These are phyloP conservation scores for Crocidura indochinensis DNA, from an alignment of 2,797 vertebrate species.

Conservation along the genomic window DNA sequence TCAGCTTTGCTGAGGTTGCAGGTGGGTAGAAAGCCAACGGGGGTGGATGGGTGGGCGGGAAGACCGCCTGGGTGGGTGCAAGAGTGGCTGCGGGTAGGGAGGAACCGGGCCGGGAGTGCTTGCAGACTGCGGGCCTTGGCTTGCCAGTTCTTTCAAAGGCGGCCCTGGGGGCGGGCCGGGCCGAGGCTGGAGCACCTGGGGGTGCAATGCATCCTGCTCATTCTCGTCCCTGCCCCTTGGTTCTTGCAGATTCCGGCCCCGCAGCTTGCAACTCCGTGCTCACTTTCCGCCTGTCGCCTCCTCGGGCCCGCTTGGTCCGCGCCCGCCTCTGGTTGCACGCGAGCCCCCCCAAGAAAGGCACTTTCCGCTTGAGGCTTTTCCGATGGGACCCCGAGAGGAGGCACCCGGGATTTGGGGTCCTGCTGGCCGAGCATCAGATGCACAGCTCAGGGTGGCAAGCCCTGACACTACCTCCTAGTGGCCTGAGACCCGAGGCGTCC, in stretches of 20 bases:
- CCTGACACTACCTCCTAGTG: constrained; percentile 80
- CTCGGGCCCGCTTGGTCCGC: constrained; percentile 63
- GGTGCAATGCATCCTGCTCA: constrained; percentile 3
- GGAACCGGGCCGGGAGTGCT: background rate
- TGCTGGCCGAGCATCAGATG: constrained; percentile 73
- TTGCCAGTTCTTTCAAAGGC: background rate
- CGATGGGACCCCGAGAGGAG: constrained; percentile 1
- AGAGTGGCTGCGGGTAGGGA: background rate
- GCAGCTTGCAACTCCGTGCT: constrained; percentile 68
- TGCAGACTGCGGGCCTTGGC: background rate
- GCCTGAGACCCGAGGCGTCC: constrained; percentile 1
- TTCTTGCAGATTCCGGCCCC: constrained; percentile 62
- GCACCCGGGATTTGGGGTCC: background rate
- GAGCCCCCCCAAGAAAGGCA: constrained; percentile 49
- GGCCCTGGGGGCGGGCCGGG: background rate
- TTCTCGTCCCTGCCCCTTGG: background rate
- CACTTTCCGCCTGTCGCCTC: constrained; percentile 78
- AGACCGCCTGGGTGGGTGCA: background rate
- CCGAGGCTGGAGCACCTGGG: background rate
- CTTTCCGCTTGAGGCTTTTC: constrained; percentile 84
- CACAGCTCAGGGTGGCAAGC: constrained; percentile 76
- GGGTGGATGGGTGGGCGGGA: background rate
- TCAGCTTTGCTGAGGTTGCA: constrained; percentile 94
- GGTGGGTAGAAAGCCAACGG: constrained; percentile 82
- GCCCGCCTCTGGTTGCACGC: constrained; percentile 89